Percentiles rank a stretch among this genome's conserved stretches.
These are phyloP conservation scores for Enteromius trimaculatus DNA, from an alignment of 2,797 vertebrate genomes.

Conservation along the genomic window DNA sequence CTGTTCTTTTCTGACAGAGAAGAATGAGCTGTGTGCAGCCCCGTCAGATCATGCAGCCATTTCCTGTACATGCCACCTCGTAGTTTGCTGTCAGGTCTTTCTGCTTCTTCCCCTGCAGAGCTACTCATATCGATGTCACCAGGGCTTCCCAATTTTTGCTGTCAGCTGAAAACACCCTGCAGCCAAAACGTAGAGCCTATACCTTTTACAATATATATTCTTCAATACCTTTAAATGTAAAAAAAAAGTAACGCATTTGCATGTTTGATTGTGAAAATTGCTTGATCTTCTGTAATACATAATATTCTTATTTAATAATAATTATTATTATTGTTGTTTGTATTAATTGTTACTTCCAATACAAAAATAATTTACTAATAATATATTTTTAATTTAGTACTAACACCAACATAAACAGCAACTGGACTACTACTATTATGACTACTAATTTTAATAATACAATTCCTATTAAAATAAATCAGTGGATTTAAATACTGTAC, in stretches of 20 bases:
- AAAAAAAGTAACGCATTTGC: background rate
- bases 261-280: background rate
- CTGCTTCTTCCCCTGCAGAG: slow-evolving; percentile 5
- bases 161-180: background rate
- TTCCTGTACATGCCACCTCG: background rate
- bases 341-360: background rate
- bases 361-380: background rate
- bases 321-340: no score
- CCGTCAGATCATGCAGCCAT: slow-evolving; percentile 64
- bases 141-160: background rate
- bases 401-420: background rate
- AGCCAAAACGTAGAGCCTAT: background rate
- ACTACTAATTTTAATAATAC: background rate
- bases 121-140: background rate
- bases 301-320: no score
- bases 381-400: background rate
- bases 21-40: slow-evolving; percentile 29
- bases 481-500: background rate
- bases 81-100: slow-evolving; percentile 9
- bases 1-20: slow-evolving; percentile 40
- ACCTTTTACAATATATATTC: background rate
- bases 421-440: no score
- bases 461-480: background rate
- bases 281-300: background rate
- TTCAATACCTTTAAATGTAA: background rate